Base-by-base conservation (phyloP, 2,888 invertebrate genomes). In the Xylota segnis region DNA sequence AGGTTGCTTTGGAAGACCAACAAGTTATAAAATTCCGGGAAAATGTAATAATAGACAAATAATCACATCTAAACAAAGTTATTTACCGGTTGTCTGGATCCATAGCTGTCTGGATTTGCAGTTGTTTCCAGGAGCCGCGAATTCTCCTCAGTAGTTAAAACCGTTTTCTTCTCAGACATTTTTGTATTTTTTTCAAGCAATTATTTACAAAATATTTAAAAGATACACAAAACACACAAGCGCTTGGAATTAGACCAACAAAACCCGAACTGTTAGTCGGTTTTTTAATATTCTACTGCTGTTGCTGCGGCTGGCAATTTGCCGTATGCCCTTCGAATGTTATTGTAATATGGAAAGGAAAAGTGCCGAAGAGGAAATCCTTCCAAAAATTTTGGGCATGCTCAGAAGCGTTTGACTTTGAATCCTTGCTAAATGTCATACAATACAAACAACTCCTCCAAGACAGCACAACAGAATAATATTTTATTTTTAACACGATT, bases 61-160 rank as follows among this genome's bases (percentile, higher is more conserved):
- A 45, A 76, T 66, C 58, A 70, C 74, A 56, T 75, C 32, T 40
- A 27, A 88, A 87, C 87, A 72, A 83, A 84, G 89, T 86, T 89
- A 83, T 79, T 91, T 90, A 91, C 91, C 90, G 91, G 90, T 90
- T 90, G 89, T 61, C 89, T 89, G 71, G 91, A 91, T 75, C 91
- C 91, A 89, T 91, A 91, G 83, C 90, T 90, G 87, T 89, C 91
- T 34, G 90, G 90, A 87, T 90, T 91, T 34, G 88, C 90, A 65
- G 88, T 88, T 52, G 91, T 89, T 88, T 91, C 91, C 88, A 91
- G 89, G 72, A 91, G 89, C 83, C 91, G 91, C 77, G 92, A 91
- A 88, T 90, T 90, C 88, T 91, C 91, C 88, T 91, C 91, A 37
- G 88, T 90, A 61, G 70, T 89, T 70, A 88, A 88, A 59, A 88